Percentiles rank a stretch among this genome's conserved stretches.
Conservation (phyloP, 2,888 invertebrate genomes). For the Amaurobius ferox region DNA sequence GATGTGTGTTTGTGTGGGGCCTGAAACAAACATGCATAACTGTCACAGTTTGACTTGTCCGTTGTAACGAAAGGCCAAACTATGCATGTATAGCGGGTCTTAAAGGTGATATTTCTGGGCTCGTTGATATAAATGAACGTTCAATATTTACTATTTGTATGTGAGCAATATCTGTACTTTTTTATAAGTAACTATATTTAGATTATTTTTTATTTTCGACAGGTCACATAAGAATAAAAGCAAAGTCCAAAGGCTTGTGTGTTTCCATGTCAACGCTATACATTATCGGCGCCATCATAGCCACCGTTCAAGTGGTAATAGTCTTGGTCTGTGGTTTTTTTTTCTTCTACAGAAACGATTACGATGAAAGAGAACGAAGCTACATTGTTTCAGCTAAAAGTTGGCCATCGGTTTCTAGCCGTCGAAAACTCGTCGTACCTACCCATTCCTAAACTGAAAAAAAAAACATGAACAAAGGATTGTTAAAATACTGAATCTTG, state of each 20-base stretch:
- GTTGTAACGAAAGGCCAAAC: too few relatives aligned
- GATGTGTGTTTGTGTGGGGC: too few relatives aligned
- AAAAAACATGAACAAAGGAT: background rate
- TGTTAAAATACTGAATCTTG: too few relatives aligned
- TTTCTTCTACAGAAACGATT: constrained; percentile 35
- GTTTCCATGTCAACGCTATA: constrained; percentile 34
- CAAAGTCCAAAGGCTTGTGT: constrained; percentile 44
- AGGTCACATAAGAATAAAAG: constrained; percentile 38
- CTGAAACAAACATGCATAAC: too few relatives aligned
- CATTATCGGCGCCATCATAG: constrained; percentile 46
- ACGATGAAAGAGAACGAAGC: background rate
- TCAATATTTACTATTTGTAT: too few relatives aligned
- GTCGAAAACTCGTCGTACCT: constrained; percentile 49
- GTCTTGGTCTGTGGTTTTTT: constrained; percentile 25
- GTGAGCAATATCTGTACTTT: too few relatives aligned
- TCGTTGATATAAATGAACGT: too few relatives aligned
- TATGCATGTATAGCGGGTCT: too few relatives aligned
- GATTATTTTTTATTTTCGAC: background rate
- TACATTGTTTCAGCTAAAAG: constrained; percentile 21
- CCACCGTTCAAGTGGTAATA: constrained; percentile 31
- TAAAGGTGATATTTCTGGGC: too few relatives aligned
- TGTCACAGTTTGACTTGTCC: too few relatives aligned
- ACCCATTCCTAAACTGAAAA: constrained; percentile 24
- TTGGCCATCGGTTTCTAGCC: constrained; percentile 61
- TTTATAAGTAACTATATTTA: too few relatives aligned